Base-by-base conservation (phyloP, 2,888 invertebrate genomes). In the Spisula solida region DNA sequence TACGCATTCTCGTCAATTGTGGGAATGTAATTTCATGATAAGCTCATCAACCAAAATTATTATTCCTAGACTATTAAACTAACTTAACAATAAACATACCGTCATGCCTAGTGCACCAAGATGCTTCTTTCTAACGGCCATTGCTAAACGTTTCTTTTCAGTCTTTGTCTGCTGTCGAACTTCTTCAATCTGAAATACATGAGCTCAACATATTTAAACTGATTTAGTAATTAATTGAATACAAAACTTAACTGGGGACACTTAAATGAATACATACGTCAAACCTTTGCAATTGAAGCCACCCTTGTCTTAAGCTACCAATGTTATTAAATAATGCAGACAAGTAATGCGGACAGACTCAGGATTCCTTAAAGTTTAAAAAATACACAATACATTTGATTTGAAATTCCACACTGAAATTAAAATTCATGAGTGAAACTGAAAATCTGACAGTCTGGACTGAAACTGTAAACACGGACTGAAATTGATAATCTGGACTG, bases 81-180 rank as follows among this genome's bases (percentile, higher is more conserved):
- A 41, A 41, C 41, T 41, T 2, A 5, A 41, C 41, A 41, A 8
- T 41, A 41, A 41, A 41, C 96, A 93, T 88, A 97, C 96, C 90
- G 95, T 96, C 97, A 97, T 97, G 88, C 99, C 99, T 87, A 99
- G 97, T 31, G 99, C 99, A 90, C 98, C 99, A 34, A 99, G 97
- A 96, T 99, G 99, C 94, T 99, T 98, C 96, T 99, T 98, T 81
- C 99, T 97, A 97, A 99, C 99, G 0, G 99, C 99, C 99, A 99
- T 99, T 0, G 99, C 99, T 85, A 99, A 97, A 0, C 99, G 98
- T 97, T 99, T 99, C 97, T 99, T 99, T 96, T 99, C 99, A 95
- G 98, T 98, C 93, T 99, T 97, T 0, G 99, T 99, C 95, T 99
- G 99, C 94, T 99, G 98, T 0, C 99, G 97, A 0, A 99, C 99